These are phyloP conservation scores for Drosophila sproati DNA, from an alignment of 1,140 invertebrate genomes.

Conservation along the genomic window DNA sequence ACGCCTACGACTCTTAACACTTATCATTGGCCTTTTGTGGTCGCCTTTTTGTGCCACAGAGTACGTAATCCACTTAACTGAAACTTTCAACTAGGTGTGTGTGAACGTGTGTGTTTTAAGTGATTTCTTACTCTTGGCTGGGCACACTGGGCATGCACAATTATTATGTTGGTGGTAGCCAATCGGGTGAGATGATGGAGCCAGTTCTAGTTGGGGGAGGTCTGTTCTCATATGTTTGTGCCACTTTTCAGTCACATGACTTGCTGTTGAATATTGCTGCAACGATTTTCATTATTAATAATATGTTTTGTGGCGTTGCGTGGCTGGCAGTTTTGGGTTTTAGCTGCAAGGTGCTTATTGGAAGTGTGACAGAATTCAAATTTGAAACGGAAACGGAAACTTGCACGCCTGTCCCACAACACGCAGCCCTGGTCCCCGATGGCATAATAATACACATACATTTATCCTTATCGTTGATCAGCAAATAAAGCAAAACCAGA, in stretches of 20 bases:
- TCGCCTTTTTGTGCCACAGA: slow-evolving; percentile 9
- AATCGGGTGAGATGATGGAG: slow-evolving; percentile 4
- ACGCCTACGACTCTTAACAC: slow-evolving; percentile 59
- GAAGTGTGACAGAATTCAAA: slow-evolving; percentile 79
- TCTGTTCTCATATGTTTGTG: slow-evolving; percentile 33
- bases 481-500: neutral
- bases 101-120: slow-evolving; percentile 54
- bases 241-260: slow-evolving; percentile 70
- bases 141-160: slow-evolving; percentile 63
- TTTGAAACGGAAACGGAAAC: slow-evolving; percentile 71
- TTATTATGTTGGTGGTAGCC: slow-evolving; percentile 52
- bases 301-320: slow-evolving; percentile 65
- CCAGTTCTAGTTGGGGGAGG: too few relatives aligned
- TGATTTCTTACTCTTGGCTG: slow-evolving; percentile 73
- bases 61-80: slow-evolving; percentile 27
- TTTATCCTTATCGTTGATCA: slow-evolving; percentile 14
- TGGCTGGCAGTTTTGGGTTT: slow-evolving; percentile 50
- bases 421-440: slow-evolving; percentile 41
- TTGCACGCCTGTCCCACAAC: slow-evolving; percentile 57
- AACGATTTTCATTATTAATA: slow-evolving; percentile 47
- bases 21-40: slow-evolving; percentile 71
- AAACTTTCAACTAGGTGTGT: slow-evolving; percentile 25
- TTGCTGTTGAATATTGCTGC: slow-evolving; percentile 57
- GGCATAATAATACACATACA: slow-evolving; percentile 23
- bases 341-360: slow-evolving; percentile 54